A percentile compares a stretch with the other conserved stretches of the same genome.
Conservation (phyloP, 2,113 vertebrate genomes). For the Psilopsiagon aymara region DNA sequence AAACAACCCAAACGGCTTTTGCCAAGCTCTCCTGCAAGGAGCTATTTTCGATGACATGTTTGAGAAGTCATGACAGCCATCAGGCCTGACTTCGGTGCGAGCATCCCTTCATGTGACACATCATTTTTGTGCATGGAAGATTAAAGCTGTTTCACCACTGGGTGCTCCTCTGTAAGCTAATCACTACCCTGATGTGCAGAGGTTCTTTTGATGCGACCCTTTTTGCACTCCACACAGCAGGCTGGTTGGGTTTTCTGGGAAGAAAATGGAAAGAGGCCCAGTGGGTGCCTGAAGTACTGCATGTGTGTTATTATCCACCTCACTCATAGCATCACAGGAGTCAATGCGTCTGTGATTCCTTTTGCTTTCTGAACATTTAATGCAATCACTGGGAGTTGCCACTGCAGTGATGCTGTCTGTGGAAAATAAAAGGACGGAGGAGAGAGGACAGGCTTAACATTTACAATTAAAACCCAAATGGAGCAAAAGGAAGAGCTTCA, state of each 20-base stretch:
- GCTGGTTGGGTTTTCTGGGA: not conserved
- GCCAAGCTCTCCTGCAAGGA: not conserved
- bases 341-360: not conserved
- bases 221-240: not conserved
- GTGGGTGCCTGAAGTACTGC: not conserved
- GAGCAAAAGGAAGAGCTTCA: not conserved
- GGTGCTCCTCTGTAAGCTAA: not conserved
- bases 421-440: not conserved
- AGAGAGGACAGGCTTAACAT: not conserved
- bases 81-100: not conserved
- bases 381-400: not conserved
- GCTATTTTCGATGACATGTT: not conserved
- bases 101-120: not conserved
- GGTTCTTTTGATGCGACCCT: not conserved
- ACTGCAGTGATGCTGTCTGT: not conserved
- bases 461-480: not conserved
- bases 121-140: not conserved
- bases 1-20: not conserved
- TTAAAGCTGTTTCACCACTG: not conserved
- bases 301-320: not conserved
- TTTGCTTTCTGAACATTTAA: not conserved
- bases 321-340: not conserved
- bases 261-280: constrained; percentile 18
- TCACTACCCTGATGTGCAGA: not conserved
- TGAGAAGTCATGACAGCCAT: not conserved